These are phyloP conservation scores for Pangasius mekongensis DNA, from an alignment of 2,797 vertebrate species.

Conservation along the genomic window DNA sequence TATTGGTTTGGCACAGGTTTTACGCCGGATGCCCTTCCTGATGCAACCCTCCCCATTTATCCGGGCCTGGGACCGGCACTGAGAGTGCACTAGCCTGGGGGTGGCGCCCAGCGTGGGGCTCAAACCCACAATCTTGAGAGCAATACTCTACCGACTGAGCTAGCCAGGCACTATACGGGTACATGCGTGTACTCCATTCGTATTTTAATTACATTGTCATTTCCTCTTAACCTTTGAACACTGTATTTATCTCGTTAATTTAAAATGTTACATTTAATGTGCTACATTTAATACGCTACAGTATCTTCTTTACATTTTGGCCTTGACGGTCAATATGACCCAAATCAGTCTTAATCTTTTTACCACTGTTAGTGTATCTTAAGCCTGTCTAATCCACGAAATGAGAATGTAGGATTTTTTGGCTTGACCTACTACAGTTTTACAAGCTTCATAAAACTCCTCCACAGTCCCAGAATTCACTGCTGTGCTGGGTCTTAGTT, in stretches of 20 bases:
- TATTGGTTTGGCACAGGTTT: no score
- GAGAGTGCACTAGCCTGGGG: no score
- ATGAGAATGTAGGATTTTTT: slow-evolving; percentile 38
- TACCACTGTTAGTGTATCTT: slow-evolving; percentile 15
- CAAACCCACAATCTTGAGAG: no score
- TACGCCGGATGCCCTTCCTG: no score
- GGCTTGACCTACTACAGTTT: slow-evolving; percentile 45
- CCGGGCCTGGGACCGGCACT: no score
- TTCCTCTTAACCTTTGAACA: neutral
- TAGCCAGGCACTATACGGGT: no score
- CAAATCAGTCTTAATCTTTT: neutral
- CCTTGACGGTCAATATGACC: neutral
- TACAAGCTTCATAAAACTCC: slow-evolving; percentile 54
- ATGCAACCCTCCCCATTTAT: no score
- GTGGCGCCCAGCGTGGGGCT: no score
- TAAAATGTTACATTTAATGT: neutral
- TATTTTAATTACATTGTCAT: neutral
- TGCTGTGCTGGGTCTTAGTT: slow-evolving; percentile 3
- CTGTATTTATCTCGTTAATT: neutral
- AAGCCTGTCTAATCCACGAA: slow-evolving; percentile 34
- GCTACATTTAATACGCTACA: neutral
- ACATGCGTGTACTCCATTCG: neutral
- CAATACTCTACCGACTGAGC: no score
- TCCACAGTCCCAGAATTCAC: slow-evolving; percentile 35
- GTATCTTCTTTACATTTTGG: neutral